Evolutionary conservation across 2,888 invertebrate species (phyloP), one percentile per base, ranked within the genome.

Genomic region (Habrosyne pyritoides): DNA sequence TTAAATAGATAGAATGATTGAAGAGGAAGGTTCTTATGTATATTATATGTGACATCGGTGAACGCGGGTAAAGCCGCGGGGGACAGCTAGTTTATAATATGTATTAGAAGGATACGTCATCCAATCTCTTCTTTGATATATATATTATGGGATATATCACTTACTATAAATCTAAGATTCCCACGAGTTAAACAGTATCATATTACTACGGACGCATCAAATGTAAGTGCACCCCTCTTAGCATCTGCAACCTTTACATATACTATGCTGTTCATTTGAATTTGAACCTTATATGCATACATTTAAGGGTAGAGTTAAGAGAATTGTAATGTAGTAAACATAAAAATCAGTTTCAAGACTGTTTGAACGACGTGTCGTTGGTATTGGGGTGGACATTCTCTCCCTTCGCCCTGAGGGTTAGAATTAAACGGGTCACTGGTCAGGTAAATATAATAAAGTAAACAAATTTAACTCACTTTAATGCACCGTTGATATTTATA

Each of bases 381-480:
- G 64, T 64, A 63, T 59, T 48, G 72, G 77, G 83, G 87, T 86
- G 85, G 86, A 83, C n/a, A 33, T 6, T 79, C 81, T 72, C 71
- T 81, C 81, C 71, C 75, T 55, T 47, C 21, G 53, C 59, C 60
- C 59, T 59, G 69, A 72, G 75, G 77, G 80, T 74, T 73, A 75
- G 76, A 79, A 89, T 91, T 84, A 89, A 89, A 81, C 87, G 91
- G 89, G 84, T 86, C 89, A 90, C 67, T 86, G 84, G 85, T 81
- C 91, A 90, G 86, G 90, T 91, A 91, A 90, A 91, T 88, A 90
- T 86, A 85, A 86, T 84, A 81, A 86, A 76, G 83, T 82, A 89
- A 89, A 91, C 89, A 90, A 89, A 90, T 89, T 91, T 79, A 81
- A 83, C 81, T 83, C 85, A 83, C 81, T 87, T 87, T 85, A 84